A percentile compares a stretch with the other conserved stretches of the same genome.
phyloP scores from a whole-genome alignment of 2,113 vertebrate genomes.

The Poeciliopsis occidentalis region DNA sequence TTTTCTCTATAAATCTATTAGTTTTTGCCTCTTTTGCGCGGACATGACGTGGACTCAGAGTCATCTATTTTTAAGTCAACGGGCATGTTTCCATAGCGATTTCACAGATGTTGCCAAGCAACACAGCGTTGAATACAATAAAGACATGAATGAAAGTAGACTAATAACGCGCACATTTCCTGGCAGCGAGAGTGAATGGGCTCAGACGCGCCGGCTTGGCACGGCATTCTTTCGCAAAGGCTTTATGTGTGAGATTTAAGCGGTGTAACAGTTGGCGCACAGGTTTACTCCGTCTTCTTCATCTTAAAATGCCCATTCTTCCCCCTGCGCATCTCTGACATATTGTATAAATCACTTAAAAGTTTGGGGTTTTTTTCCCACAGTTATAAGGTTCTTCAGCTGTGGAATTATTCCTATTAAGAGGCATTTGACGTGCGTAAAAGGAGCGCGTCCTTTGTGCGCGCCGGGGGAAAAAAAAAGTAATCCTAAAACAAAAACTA shows the following conservation, averaged over 20 bases:
- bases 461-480: neutral
- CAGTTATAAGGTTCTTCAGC: neutral
- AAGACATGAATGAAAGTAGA: constrained; percentile 82
- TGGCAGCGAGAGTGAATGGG: constrained; percentile 61
- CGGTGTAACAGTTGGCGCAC: constrained; percentile 29
- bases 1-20: neutral
- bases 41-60: constrained; percentile 74
- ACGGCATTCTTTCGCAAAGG: constrained; percentile 4
- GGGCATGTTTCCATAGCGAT: constrained; percentile 84
- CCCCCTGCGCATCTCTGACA: neutral
- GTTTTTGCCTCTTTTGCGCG: constrained; percentile 28
- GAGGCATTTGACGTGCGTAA: constrained; percentile 46
- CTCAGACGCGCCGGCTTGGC: constrained; percentile 49
- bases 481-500: neutral
- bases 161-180: constrained; percentile 56
- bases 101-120: constrained; percentile 86
- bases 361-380: neutral
- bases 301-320: neutral
- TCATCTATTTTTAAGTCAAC: constrained; percentile 80
- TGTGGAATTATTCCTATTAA: neutral
- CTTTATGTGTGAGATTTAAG: constrained; percentile 26
- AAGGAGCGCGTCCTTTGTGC: constrained; percentile 25
- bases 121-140: constrained; percentile 82
- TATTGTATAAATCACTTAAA: neutral
- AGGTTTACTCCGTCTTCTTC: neutral